These are phyloP conservation scores for Mythimna albipuncta DNA, from an alignment of 2,888 invertebrate species.

Conservation along the genomic window DNA sequence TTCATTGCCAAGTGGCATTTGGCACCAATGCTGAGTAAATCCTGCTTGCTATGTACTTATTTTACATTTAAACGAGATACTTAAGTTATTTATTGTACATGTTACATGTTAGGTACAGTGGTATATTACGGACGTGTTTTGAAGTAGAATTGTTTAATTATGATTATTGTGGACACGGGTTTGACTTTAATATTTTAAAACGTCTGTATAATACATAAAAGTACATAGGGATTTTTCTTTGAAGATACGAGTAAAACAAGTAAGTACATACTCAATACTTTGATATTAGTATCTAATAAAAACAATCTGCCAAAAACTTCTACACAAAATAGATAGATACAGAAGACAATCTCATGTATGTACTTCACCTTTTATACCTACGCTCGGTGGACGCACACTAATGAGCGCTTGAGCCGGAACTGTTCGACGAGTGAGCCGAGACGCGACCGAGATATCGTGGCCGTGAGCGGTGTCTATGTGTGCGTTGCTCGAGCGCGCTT, in stretches of 20 bases:
- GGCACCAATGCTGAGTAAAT: conserved; percentile 41
- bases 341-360: too few species aligned
- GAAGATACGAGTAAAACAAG: too few species aligned
- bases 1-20: conserved; percentile 38
- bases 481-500: too few species aligned
- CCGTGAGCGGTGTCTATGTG: too few species aligned
- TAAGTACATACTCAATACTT: too few species aligned
- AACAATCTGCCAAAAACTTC: neutral
- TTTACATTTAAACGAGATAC: conserved; percentile 52
- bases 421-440: too few species aligned
- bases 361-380: too few species aligned
- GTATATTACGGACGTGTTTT: conserved; percentile 43
- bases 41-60: conserved; percentile 51
- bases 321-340: too few species aligned
- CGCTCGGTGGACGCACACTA: too few species aligned
- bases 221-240: too few species aligned
- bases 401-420: too few species aligned
- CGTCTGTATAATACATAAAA: neutral
- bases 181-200: conserved; percentile 26
- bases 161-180: conserved; percentile 33
- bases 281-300: neutral
- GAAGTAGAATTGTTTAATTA: conserved; percentile 48
- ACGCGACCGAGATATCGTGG: too few species aligned
- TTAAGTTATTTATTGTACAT: conserved; percentile 50
- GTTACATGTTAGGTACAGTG: conserved; percentile 23